Conservation (phyloP, 2,113 vertebrate species). For the Ceyx cyanopectus region DNA sequence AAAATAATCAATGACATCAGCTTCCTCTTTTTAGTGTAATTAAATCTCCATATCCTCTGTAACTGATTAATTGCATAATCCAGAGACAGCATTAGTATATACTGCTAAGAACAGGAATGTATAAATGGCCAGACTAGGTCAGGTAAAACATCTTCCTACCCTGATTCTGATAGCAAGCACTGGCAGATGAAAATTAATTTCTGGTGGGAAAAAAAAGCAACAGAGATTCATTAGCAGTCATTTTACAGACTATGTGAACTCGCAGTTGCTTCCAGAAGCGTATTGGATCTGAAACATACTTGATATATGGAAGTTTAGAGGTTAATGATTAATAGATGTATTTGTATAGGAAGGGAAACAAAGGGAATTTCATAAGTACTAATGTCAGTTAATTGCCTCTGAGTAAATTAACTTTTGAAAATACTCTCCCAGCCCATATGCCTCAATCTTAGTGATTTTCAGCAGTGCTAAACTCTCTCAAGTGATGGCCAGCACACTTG, state of each 20-base stretch:
- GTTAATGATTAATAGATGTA: neutral
- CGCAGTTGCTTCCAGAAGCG: neutral
- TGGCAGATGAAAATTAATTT: neutral
- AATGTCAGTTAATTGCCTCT: neutral
- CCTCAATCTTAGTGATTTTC: neutral
- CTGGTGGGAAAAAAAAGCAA: neutral
- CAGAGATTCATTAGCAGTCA: neutral
- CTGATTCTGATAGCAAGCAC: neutral
- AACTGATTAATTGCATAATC: neutral
- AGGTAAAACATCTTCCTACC: neutral
- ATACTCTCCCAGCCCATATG: neutral
- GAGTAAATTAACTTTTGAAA: neutral
- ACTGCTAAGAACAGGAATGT: neutral
- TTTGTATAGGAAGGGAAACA: neutral
- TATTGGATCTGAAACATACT: neutral
- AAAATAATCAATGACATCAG: constrained; percentile 32
- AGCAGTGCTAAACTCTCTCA: neutral
- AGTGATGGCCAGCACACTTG: neutral
- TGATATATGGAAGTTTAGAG: neutral
- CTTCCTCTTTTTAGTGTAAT: neutral
- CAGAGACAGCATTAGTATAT: neutral
- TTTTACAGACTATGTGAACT: neutral
- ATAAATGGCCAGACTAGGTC: neutral
- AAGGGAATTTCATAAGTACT: neutral
- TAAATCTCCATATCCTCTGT: neutral